A percentile compares a stretch with the other conserved stretches of the same genome.
Conservation (phyloP, 2,888 invertebrate genomes). For the Allygus modestus region DNA sequence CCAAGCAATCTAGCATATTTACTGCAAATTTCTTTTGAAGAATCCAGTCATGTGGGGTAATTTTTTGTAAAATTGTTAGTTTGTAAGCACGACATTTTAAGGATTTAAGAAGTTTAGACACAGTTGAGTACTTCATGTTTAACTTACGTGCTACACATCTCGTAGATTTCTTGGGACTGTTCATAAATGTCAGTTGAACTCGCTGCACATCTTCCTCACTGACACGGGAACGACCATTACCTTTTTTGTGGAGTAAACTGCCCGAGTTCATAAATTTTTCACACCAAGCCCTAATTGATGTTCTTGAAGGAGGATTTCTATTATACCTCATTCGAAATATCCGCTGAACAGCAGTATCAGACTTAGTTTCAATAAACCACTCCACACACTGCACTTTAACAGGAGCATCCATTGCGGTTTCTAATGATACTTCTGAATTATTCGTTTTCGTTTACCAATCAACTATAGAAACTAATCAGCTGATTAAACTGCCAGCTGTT, state of each 20-base stretch:
- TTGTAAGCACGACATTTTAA: slow-evolving; percentile 4
- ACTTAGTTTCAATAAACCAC: slow-evolving; percentile 26
- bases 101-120: not conserved
- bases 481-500: not conserved
- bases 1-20: not conserved
- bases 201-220: not conserved
- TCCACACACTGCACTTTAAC: not conserved
- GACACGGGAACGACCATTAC: slow-evolving; percentile 7
- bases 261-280: not conserved
- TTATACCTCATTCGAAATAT: slow-evolving; percentile 4
- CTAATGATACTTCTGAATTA: not conserved
- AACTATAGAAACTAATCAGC: not conserved
- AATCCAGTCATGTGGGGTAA: slow-evolving; percentile 1
- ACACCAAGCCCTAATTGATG: not conserved
- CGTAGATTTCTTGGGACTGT: not conserved
- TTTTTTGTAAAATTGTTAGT: slow-evolving; percentile 15
- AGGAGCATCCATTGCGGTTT: not conserved
- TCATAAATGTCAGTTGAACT: slow-evolving; percentile 5
- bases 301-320: slow-evolving; percentile 13
- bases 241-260: slow-evolving; percentile 25
- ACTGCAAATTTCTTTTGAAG: slow-evolving; percentile 5
- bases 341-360: slow-evolving; percentile 22
- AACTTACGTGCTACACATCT: no score
- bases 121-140: not conserved
- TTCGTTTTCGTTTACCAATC: slow-evolving; percentile 1